Conservation (phyloP, 1,140 invertebrate species). For the Drosophila tsacasi region DNA sequence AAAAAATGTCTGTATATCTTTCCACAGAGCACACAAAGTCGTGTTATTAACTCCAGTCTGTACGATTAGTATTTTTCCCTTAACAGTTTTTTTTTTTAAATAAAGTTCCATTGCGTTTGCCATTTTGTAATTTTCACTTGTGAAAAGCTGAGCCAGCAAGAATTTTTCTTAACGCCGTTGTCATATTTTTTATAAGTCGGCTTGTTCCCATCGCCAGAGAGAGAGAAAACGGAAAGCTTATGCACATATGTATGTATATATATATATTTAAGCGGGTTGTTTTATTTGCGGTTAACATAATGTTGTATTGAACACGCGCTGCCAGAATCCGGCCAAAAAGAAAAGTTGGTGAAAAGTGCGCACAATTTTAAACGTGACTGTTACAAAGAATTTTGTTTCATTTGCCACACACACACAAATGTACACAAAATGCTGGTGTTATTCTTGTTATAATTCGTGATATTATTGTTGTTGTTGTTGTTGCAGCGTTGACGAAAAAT, state of each 20-base stretch:
- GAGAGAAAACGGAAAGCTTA: conserved; percentile 36
- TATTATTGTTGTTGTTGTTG: neutral
- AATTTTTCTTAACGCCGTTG: conserved; percentile 72
- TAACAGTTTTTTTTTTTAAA: conserved; percentile 6
- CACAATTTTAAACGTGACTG: conserved; percentile 81
- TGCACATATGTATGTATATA: conserved; percentile 1
- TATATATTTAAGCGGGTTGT: conserved; percentile 1
- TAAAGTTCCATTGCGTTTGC: conserved; percentile 31
- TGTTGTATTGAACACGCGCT: conserved; percentile 59
- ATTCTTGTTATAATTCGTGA: conserved; percentile 10
- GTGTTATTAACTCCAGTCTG: neutral
- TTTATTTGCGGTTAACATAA: conserved; percentile 44
- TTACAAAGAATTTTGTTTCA: conserved; percentile 80
- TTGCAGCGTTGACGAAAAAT: conserved; percentile 75
- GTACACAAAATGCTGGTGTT: conserved; percentile 15
- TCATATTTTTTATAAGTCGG: conserved; percentile 40
- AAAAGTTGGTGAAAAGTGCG: conserved; percentile 57
- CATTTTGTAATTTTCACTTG: conserved; percentile 30
- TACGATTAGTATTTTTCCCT: conserved; percentile 8
- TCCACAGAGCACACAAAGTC: neutral
- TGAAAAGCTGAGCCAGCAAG: conserved; percentile 54
- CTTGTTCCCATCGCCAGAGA: conserved; percentile 40
- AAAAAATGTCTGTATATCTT: neutral
- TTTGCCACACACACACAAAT: conserved; percentile 65
- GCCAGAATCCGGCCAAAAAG: conserved; percentile 19